Conservation (phyloP, 2,888 invertebrate species). For the Ypsolopha sequella region DNA sequence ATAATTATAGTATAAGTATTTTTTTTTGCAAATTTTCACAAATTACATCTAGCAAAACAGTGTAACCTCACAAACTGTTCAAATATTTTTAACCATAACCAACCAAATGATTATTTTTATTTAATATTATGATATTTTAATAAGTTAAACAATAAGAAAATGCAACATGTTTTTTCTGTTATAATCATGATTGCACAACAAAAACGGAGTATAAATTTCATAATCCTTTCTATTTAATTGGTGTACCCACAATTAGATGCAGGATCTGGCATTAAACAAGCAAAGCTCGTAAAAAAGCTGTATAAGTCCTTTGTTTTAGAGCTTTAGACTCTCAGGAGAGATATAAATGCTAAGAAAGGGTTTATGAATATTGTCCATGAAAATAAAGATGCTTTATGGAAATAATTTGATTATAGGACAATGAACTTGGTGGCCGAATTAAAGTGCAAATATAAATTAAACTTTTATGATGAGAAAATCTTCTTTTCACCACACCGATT, state of each 20-base stretch:
- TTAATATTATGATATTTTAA: too few species aligned
- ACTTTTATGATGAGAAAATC: too few species aligned
- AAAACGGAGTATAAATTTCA: constrained; percentile 15
- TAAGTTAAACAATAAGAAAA: too few species aligned
- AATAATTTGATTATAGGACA: constrained; percentile 24
- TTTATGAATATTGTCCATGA: constrained; percentile 13
- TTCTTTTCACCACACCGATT: too few species aligned
- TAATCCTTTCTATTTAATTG: constrained; percentile 8
- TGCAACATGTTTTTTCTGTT: not conserved
- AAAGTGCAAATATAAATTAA: too few species aligned
- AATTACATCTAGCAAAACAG: too few species aligned
- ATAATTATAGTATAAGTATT: too few species aligned
- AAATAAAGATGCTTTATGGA: constrained; percentile 18
- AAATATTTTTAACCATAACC: too few species aligned
- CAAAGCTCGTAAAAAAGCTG: constrained; percentile 24
- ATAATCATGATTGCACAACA: constrained; percentile 28
- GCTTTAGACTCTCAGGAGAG: constrained; percentile 21
- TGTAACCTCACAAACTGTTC: too few species aligned
- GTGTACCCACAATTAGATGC: constrained; percentile 5
- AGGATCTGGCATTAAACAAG: constrained; percentile 6
- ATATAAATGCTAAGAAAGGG: constrained; percentile 28
- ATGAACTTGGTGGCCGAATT: constrained; percentile 7
- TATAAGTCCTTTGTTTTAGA: constrained; percentile 25
- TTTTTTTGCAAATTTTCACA: too few species aligned
- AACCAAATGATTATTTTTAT: too few species aligned